These are phyloP conservation scores for Hemiprocne comata DNA, from an alignment of 2,113 vertebrate species.

Conservation along the genomic window DNA sequence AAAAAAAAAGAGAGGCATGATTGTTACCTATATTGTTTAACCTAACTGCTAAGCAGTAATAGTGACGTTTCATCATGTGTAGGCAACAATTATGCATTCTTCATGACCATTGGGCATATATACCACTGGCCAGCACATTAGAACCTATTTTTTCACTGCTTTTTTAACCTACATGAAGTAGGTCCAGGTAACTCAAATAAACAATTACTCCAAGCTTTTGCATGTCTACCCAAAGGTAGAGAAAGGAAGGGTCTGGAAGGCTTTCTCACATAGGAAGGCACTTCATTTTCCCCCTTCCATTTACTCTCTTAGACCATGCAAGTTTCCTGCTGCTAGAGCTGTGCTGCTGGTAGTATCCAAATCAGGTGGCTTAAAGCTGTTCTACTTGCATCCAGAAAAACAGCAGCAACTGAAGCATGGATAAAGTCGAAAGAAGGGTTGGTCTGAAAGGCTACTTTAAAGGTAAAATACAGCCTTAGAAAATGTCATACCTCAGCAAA, in stretches of 20 bases:
- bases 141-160: background rate
- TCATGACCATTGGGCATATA: background rate
- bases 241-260: background rate
- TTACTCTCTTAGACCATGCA: background rate
- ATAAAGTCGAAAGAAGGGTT: background rate
- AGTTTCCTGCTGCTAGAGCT: background rate
- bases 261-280: background rate
- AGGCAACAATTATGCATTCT: background rate
- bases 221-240: background rate
- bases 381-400: background rate
- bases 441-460: background rate
- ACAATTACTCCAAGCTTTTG: background rate
- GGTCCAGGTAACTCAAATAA: background rate
- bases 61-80: background rate
- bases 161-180: background rate
- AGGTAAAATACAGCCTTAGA: background rate
- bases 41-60: background rate
- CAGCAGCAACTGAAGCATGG: background rate
- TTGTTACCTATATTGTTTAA: background rate
- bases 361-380: background rate
- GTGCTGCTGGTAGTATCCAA: background rate
- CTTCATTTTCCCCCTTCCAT: background rate
- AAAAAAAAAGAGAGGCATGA: background rate
- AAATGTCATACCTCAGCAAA: background rate
- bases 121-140: background rate